Evolutionary conservation across 2,888 invertebrate genomes (phyloP), one percentile per base, ranked within the genome.

Genomic region (Caenorhabditis sp.): DNA sequence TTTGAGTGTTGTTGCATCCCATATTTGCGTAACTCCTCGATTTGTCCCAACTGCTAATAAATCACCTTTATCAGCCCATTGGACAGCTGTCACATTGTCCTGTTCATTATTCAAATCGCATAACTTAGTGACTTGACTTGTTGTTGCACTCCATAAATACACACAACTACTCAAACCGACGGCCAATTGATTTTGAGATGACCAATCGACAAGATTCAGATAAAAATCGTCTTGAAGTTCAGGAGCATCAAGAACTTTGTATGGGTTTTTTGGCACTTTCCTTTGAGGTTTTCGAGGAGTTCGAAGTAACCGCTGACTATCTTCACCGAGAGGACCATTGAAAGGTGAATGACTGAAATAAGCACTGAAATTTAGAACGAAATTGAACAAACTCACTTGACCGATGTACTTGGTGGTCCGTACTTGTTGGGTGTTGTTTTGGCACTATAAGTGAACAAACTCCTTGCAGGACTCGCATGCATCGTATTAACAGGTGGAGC

Each of bases 151-250:
- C 99, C 99, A 99, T 71, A 99, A 90, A 89, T 99, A 99, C 0
- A 99, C 99, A 89, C 97, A 97, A 86, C 95, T 95, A 38, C 96
- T 96, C 23, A 99, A 91, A 0, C 97, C 99, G 2, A 99, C 99
- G 88, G 96, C 95, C 72, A 99, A 92, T 43, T 99, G 95, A 89
- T 99, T 99, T 90, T 95, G 95, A 62, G 96, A 94, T 5, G 97
- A 97, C 99, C 99, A 99, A 89, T 99, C 99, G 43, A 99, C 97
- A 76, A 99, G 91, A 90, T 99, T 99, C 82, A 99, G 90, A 89
- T 97, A 97, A 91, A 99, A 99, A 90, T 99, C 99, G 90, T 99
- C 99, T 90, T 97, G 95, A 67, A 97, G 90, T 89, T 97, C 96
- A 3, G 96, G 96, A 1, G 96, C 96, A 88, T 97, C 96, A 59